Conservation (phyloP, 2,888 invertebrate species). For the Cataglyphis albicans region DNA sequence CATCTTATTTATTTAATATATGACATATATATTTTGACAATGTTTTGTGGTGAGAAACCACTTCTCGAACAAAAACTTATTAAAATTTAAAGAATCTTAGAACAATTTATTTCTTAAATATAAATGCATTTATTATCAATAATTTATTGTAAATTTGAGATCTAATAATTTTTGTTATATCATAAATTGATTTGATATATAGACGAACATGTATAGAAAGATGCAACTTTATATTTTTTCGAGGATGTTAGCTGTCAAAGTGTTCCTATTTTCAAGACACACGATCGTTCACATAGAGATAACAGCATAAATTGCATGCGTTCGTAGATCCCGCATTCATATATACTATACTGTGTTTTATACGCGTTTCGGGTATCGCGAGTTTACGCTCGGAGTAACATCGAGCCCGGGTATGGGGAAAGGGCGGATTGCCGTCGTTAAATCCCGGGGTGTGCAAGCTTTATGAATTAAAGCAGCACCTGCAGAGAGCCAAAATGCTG, state of each 20-base stretch:
- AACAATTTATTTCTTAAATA: slow-evolving; percentile 10
- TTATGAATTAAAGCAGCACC: slow-evolving; percentile 67
- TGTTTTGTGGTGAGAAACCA: neutral
- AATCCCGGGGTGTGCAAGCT: slow-evolving; percentile 40
- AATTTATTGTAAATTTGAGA: neutral
- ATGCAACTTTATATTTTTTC: neutral
- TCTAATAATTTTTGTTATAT: neutral
- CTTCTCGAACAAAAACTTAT: neutral
- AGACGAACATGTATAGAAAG: neutral
- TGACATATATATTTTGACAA: neutral
- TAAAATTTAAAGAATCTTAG: neutral
- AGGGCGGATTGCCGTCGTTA: neutral
- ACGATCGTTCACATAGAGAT: slow-evolving; percentile 3
- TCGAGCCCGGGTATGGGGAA: slow-evolving; percentile 6
- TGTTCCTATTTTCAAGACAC: slow-evolving; percentile 5
- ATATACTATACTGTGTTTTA: slow-evolving; percentile 47
- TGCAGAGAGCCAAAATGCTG: slow-evolving; percentile 41
- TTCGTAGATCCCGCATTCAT: slow-evolving; percentile 44
- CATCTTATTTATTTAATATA: neutral
- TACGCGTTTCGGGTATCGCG: slow-evolving; percentile 55
- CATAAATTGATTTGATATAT: neutral
- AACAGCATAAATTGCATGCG: slow-evolving; percentile 41
- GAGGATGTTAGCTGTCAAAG: neutral
- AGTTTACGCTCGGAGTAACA: slow-evolving; percentile 63
- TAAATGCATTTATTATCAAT: neutral